Evolutionary conservation across 1,140 invertebrate genomes (phyloP), one percentile per base, ranked within the genome.

Genomic region (Bemisia tabaci): DNA sequence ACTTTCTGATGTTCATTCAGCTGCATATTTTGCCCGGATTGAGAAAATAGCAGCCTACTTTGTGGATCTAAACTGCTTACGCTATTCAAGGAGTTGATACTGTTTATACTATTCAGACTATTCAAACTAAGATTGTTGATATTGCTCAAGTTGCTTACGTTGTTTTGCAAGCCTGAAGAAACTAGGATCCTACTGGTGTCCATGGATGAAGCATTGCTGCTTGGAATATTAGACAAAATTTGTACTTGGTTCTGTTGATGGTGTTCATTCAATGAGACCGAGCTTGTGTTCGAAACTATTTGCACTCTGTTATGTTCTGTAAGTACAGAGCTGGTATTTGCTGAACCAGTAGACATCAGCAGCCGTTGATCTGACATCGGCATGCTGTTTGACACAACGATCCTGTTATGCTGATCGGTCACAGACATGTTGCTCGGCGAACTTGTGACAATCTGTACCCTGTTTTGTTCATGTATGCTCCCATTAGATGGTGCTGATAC

Each of bases 381-480:
- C 17, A 48, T 9, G 33, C 33, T 48, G 17, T 48, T 48, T 48
- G 33, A 48, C 17, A 48, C 33, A 48, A 48, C 33, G 17, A 48
- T 48, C 17, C 33, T 48, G 17, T 48, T 48, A 48, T 48, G 33
- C 33, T 48, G 33, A 17, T 48, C 33, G 5, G 33, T 48, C 24
- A 24, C 64, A 22, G 39, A 23, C 12, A 22, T 59, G 12, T 27
- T 60, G 24, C 65, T 70, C 17, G 68, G 70, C 27, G 69, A 63
- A 24, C 65, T 69, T n/a, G 68, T 68, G 23, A 71, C 65, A 60
- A 71, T 67, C 60, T 72, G 71, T 59, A 72, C 66, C 25, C 70
- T 68, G 67, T 70, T 71, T 66, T 71, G 70, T 48, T 70, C 9
- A 71, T 69, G 59, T 68, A 68, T 33, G 69, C 69, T 22, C 69